Evolutionary conservation across 1,140 invertebrate species (phyloP), one percentile per base, ranked within the genome.

Genomic region (Trachymyrmex septentrionalis): DNA sequence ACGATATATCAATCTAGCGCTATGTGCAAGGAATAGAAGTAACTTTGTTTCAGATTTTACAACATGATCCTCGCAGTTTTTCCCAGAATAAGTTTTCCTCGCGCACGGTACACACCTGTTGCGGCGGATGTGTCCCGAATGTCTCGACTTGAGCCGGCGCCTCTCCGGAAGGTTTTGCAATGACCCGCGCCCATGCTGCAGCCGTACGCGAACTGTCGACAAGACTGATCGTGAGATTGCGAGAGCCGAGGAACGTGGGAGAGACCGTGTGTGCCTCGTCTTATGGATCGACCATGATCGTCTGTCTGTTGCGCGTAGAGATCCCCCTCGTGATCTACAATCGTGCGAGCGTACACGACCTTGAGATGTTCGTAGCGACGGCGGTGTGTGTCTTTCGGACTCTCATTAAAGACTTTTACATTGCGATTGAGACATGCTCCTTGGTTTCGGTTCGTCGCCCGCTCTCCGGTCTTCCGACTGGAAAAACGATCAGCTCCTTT

Each of bases 81-180:
- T 77, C 34, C 34, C 48, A 14, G 10, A 73, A 3, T 21, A 21
- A 30, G n/a, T 16, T 16, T 14, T 53, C 3, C 53, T 19, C n/a
- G 9, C 16, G 3, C 14, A 6, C n/a, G 55, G 5, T 84, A 84
- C 80, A 27, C 80, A 84, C 80, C 80, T 84, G 80, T 84, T 84
- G 80, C 78, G 7, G 14, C 12, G 19, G 69, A 75, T 34, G 19
- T n/a, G 10, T 21, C 21, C 19, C 3, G 66, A 14, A 14, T n/a
- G 21, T 21, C 21, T 24, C 3, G 66, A 14, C 27, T 16, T 12
- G 24, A n/a, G 66, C 10, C 16, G 64, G 30, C n/a, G 10, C 14
- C 34, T 1, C 14, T 73, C 14, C 38, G 55, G 12, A 48, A 73
- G 19, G 34, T 38, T 34, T 48, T 84, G 44, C 80, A 84, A 34